These are phyloP conservation scores for Phylloscopus trochilus DNA, from an alignment of 2,113 vertebrate species.

Conservation along the genomic window DNA sequence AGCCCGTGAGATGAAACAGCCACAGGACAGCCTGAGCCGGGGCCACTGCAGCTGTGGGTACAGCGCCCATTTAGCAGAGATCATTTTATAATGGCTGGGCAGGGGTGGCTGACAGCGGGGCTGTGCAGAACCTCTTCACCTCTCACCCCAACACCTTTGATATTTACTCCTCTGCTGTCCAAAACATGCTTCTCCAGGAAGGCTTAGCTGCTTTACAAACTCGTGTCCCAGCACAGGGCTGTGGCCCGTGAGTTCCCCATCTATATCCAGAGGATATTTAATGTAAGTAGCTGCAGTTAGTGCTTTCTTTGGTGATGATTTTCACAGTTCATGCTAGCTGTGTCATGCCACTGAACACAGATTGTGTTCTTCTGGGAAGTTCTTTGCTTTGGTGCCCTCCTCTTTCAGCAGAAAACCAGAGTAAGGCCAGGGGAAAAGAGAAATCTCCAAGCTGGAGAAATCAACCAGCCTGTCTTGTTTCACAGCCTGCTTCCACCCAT, in stretches of 20 bases:
- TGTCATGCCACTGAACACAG: accelerated
- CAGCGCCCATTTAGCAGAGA: neutral
- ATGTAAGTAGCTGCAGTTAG: neutral
- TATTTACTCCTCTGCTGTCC: neutral
- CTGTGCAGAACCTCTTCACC: neutral
- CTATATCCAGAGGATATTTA: neutral
- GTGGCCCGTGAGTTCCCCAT: neutral
- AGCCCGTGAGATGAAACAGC: neutral
- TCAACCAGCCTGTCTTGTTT: neutral
- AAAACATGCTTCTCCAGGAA: neutral
- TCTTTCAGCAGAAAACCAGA: neutral
- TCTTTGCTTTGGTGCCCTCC: neutral
- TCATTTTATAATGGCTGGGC: neutral
- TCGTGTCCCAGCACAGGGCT: neutral
- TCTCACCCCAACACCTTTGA: neutral
- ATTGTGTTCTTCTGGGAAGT: neutral
- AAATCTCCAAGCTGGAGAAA: neutral
- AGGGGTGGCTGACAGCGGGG: neutral
- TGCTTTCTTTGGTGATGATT: neutral
- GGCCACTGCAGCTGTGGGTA: neutral
- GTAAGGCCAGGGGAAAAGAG: neutral
- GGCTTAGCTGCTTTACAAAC: neutral
- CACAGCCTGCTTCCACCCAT: accelerated
- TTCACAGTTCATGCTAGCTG: neutral
- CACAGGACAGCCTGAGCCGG: neutral